Percentiles rank a stretch among this genome's conserved stretches.
These are phyloP conservation scores for Tetramorium bicarinatum DNA, from an alignment of 2,888 invertebrate species.

Conservation along the genomic window DNA sequence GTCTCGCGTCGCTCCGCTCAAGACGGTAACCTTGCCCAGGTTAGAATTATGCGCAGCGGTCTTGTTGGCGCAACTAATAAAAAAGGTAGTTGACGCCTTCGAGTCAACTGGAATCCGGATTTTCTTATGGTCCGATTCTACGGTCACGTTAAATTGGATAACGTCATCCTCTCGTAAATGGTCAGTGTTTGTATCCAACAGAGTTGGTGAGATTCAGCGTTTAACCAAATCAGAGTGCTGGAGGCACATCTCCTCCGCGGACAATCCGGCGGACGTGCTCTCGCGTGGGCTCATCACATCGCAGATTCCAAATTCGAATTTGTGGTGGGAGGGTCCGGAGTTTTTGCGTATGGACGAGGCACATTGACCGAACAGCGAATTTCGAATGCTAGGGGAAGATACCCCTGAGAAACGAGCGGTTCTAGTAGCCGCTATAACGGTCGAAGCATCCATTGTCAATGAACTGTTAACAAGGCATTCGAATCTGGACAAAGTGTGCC, in stretches of 20 bases:
- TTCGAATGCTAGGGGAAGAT: background rate
- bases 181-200: background rate
- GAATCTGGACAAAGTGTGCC: fast-evolving
- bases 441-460: background rate
- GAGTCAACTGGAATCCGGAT: too few species aligned
- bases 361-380: fast-evolving
- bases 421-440: fast-evolving
- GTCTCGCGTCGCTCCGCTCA: background rate
- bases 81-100: too few species aligned
- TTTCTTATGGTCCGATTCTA: too few species aligned
- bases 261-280: background rate
- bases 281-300: background rate
- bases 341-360: background rate
- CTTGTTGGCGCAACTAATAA: too few species aligned
- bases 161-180: background rate
- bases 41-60: too few species aligned
- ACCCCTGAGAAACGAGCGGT: background rate
- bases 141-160: background rate
- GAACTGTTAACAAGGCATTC: background rate
- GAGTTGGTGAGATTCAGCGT: background rate
- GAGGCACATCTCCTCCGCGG: background rate
- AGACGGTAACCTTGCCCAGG: too few species aligned
- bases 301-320: fast-evolving
- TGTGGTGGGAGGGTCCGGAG: background rate
- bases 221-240: fast-evolving